Conservation (phyloP, 2,797 vertebrate species). For the Cuculus canorus region DNA sequence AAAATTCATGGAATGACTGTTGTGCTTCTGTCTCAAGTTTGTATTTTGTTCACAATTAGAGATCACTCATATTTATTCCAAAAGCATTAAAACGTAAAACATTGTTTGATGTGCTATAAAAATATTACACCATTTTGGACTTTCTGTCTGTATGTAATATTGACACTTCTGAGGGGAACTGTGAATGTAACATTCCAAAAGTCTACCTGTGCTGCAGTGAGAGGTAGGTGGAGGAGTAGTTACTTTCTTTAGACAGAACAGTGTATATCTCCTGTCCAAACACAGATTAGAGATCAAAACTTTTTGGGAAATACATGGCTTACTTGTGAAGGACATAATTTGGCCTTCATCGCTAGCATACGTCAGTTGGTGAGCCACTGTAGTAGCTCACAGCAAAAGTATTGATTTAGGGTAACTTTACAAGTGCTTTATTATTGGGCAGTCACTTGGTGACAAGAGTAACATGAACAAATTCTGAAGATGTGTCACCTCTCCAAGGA, state of each 20-base stretch:
- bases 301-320: neutral
- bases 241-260: neutral
- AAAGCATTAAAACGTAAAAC: neutral
- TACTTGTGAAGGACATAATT: neutral
- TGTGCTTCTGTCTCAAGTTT: neutral
- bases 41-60: neutral
- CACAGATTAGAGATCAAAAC: neutral
- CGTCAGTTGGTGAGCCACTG: neutral
- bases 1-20: neutral
- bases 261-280: neutral
- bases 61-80: neutral
- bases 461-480: neutral
- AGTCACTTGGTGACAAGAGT: neutral
- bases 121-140: neutral
- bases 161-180: neutral
- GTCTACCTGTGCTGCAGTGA: neutral
- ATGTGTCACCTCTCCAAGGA: neutral
- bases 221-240: neutral
- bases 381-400: neutral
- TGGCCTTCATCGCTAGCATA: neutral
- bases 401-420: neutral
- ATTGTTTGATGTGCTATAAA: neutral
- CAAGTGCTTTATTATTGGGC: neutral
- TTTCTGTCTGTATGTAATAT: neutral
- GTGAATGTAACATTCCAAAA: neutral